These are phyloP conservation scores for Andrena minutula DNA, from an alignment of 2,888 invertebrate species.

Conservation along the genomic window DNA sequence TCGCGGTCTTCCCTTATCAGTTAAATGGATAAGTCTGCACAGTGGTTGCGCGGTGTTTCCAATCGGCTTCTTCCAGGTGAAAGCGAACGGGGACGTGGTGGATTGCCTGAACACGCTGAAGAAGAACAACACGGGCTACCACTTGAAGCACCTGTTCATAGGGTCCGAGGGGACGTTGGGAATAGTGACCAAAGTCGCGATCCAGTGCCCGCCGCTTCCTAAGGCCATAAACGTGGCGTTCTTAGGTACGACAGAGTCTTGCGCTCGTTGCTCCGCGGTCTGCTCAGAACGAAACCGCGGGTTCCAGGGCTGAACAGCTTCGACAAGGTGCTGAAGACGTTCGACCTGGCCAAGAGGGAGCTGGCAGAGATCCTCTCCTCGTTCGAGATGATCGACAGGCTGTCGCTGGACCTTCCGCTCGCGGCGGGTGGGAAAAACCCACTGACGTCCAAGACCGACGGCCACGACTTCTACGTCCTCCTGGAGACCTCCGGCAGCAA, in stretches of 20 bases:
- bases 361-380: constrained; percentile 97
- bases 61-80: constrained; percentile 86
- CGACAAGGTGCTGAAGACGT: constrained; percentile 91
- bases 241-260: constrained; percentile 88
- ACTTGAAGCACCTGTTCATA: constrained; percentile 97
- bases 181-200: constrained; percentile 95
- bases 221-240: constrained; percentile 94
- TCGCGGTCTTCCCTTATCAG: not conserved
- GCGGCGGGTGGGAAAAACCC: constrained; percentile 87
- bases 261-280: not conserved
- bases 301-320: constrained; percentile 91
- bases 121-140: constrained; percentile 99
- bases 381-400: constrained; percentile 96
- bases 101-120: constrained; percentile 94
- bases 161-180: constrained; percentile 99
- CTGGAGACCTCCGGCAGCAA: constrained; percentile 96
- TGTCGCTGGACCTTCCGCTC: constrained; percentile 89
- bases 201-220: constrained; percentile 95
- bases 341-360: constrained; percentile 90
- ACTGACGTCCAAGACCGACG: constrained; percentile 76
- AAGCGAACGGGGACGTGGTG: constrained; percentile 94
- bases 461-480: constrained; percentile 93
- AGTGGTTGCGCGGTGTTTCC: not conserved
- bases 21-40: no score
- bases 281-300: not conserved